Base-by-base conservation (phyloP, 2,888 invertebrate species). In the Brachyptera putata region DNA sequence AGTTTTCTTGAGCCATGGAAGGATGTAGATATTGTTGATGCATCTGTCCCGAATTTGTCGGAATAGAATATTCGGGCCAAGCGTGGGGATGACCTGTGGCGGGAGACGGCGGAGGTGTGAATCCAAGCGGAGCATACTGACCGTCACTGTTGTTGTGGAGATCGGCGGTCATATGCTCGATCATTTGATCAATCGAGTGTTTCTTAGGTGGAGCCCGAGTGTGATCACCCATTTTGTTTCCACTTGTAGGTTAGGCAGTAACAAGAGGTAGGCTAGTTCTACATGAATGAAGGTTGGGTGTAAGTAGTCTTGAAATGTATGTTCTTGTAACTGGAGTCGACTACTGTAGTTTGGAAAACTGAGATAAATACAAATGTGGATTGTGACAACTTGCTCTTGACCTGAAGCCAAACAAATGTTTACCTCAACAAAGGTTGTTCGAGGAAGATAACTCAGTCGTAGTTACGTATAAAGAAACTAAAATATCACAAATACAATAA, bases 141-240 rank as follows among this genome's bases (percentile, higher is more conserved):
- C 80, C 80, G 61, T 80, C 79, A 70, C 74, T 79, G 48, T 56
- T 60, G 46, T 46, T 60, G 67, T 80, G 80, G 64, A 79, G 75
- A 70, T 82, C 81, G 14, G 81, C 78, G 34, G 81, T 80, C 77
- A 82, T 80, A 66, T 81, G 79, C 66, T 80, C 80, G 60, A 82
- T 80, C 61, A 82, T 80, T 70, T 83, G 80, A 66, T 82, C 81
- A 41, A 63, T 63, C 13, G 63, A 61, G 24, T 58, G 56, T 16
- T 63, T 63, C 21, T 56, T 63, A 7, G 61, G 58, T n/a, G 37
- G 37, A 30, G 30, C n/a, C n/a, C n/a, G n/a, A 16, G 18, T 21
- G 41, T 41, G 41, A 21, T 41, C 41, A 11, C 41, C 21, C 41
- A 41, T 41, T n/a, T 41, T 41, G 14, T 7, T 7, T 7, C 14